Evolutionary conservation across 1,140 invertebrate species (phyloP).

Genomic region (Meloidogyne floridensis): DNA sequence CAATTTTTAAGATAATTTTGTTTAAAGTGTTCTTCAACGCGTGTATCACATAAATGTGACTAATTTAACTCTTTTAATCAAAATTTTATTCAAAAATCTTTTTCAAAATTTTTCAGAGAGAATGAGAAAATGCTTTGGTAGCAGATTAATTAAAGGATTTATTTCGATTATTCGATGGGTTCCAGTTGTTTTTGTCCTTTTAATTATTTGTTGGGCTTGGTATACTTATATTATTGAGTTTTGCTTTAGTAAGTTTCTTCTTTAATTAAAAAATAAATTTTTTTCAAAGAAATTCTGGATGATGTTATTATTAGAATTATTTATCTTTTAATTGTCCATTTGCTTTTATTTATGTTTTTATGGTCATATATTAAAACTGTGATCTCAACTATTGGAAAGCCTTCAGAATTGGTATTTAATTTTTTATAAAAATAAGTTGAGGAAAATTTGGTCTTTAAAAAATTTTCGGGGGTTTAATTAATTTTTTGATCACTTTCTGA

Average conservation of each 20-base stretch:
- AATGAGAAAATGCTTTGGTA: conserved; percentile 41
- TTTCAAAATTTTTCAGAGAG: not conserved
- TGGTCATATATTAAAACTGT: conserved; percentile 43
- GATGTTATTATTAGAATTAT: conserved; percentile 8
- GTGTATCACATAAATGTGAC: not conserved
- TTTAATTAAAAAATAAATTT: conserved; percentile 18
- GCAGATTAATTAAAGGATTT: conserved; percentile 30
- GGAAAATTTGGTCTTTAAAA: too few species aligned
- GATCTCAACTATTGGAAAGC: conserved; percentile 35
- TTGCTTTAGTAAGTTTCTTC: conserved; percentile 5
- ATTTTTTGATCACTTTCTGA: too few species aligned
- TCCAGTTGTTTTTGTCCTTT: conserved; percentile 33
- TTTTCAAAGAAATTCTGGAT: conserved; percentile 32
- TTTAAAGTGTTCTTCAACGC: too few species aligned
- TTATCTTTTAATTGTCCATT: conserved; percentile 32
- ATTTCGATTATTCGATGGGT: conserved; percentile 37
- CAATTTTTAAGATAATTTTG: too few species aligned
- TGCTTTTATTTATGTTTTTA: conserved; percentile 40
- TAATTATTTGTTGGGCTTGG: conserved; percentile 38
- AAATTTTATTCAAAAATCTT: not conserved
- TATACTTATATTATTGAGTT: conserved; percentile 36
- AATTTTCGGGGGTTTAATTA: too few species aligned
- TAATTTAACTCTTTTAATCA: not conserved
- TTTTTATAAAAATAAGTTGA: too few species aligned
- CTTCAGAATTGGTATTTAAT: conserved; percentile 26